These are phyloP conservation scores for Oryzias javanicus DNA, from an alignment of 2,113 vertebrate species.

Conservation along the genomic window DNA sequence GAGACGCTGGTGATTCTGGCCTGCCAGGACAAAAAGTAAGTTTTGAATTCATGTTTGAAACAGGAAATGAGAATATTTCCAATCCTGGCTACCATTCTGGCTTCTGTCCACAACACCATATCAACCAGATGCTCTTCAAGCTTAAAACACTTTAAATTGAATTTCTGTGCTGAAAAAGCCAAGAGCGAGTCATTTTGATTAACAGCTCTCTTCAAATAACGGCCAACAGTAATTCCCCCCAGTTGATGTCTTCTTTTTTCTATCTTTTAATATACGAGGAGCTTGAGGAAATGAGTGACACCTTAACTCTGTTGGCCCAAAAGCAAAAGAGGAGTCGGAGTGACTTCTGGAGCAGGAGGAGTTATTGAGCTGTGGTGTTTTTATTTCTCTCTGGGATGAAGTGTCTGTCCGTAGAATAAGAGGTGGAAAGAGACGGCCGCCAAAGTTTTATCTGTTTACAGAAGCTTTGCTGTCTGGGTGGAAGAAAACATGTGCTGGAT, in stretches of 20 bases:
- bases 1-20: constrained; percentile 89
- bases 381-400: too few species aligned
- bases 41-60: constrained; percentile 19
- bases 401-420: too few species aligned
- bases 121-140: constrained; percentile 28
- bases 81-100: constrained; percentile 48
- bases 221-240: constrained; percentile 1
- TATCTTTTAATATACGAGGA: not conserved
- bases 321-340: not conserved
- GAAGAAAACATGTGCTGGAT: too few species aligned
- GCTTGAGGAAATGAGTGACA: constrained; percentile 1
- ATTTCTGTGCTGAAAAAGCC: constrained; percentile 21
- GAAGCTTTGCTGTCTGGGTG: too few species aligned
- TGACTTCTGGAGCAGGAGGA: not conserved
- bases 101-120: constrained; percentile 13
- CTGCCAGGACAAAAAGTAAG: constrained; percentile 86
- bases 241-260: not conserved
- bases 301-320: not conserved
- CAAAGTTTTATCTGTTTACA: too few species aligned
- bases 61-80: constrained; percentile 38
- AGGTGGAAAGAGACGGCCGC: too few species aligned
- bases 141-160: constrained; percentile 20
- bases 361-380: too few species aligned
- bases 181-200: constrained; percentile 30
- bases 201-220: not conserved